Percentiles rank a stretch among this genome's conserved stretches.
These are phyloP conservation scores for Melinaea menophilus DNA, from an alignment of 2,888 invertebrate genomes.

Conservation along the genomic window DNA sequence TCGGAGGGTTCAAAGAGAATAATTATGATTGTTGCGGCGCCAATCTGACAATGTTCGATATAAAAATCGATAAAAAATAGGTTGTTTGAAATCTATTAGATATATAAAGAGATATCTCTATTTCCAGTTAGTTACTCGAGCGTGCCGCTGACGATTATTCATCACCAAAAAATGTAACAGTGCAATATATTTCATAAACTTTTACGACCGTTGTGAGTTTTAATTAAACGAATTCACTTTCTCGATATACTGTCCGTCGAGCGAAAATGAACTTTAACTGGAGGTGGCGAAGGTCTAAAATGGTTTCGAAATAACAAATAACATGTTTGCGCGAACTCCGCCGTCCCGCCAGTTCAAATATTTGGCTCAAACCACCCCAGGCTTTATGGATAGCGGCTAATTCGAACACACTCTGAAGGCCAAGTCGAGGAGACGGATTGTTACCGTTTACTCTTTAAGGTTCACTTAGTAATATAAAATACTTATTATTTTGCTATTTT, in stretches of 20 bases:
- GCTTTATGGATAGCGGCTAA: conserved; percentile 19
- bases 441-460: background rate
- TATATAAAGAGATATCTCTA: background rate
- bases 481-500: too few species aligned
- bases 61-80: too few species aligned
- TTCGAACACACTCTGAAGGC: conserved; percentile 1
- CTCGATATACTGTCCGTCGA: conserved; percentile 17
- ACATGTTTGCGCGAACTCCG: conserved; percentile 35
- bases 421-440: background rate
- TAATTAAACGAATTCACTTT: conserved; percentile 31
- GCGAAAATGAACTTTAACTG: conserved; percentile 12
- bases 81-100: too few species aligned
- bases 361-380: conserved; percentile 32
- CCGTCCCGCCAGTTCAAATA: conserved; percentile 36
- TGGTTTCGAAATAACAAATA: conserved; percentile 23
- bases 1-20: background rate
- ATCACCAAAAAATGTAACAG: conserved; percentile 23
- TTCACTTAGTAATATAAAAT: background rate
- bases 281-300: conserved; percentile 16
- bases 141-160: conserved; percentile 12
- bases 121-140: background rate
- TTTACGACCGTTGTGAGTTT: conserved; percentile 26
- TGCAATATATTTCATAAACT: conserved; percentile 26
- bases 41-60: too few species aligned
- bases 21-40: background rate